These are phyloP conservation scores for Drymodes brunneopygia DNA, from an alignment of 2,113 vertebrate genomes.

Conservation along the genomic window DNA sequence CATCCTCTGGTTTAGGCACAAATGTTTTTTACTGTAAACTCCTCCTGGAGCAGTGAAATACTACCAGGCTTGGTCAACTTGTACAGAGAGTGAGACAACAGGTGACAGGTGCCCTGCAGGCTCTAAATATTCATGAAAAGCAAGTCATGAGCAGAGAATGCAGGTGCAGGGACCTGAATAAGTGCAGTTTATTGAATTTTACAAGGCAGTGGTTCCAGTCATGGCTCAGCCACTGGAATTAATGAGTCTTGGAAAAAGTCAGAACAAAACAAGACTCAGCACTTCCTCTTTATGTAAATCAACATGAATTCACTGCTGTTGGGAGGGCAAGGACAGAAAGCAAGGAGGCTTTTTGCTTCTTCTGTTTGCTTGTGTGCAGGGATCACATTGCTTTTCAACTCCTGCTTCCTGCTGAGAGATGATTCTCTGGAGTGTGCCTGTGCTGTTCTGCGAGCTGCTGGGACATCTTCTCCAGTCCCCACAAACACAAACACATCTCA, in stretches of 20 bases:
- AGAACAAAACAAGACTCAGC: neutral
- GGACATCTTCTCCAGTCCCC: neutral
- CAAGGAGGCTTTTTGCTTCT: neutral
- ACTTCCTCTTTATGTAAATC: slow-evolving; percentile 1
- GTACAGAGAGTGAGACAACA: neutral
- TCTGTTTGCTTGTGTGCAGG: neutral
- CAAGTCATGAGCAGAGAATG: neutral
- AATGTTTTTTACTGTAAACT: neutral
- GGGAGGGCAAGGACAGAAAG: neutral
- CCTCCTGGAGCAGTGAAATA: neutral
- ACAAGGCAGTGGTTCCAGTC: neutral
- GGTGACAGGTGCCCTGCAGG: neutral
- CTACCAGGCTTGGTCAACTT: neutral
- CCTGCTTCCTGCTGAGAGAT: neutral
- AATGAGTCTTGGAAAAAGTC: neutral
- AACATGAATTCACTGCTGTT: neutral
- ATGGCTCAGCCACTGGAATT: neutral
- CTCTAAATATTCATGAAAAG: neutral
- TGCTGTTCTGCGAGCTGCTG: neutral
- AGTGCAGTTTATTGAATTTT: neutral
- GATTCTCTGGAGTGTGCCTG: neutral
- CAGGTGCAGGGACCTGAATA: neutral
- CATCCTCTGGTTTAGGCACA: neutral
- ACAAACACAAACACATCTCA: neutral
- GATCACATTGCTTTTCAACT: neutral